Percentiles rank a stretch among this genome's conserved stretches.
These are phyloP conservation scores for Drosophila setifemur DNA, from an alignment of 1,140 invertebrate genomes.

Conservation along the genomic window DNA sequence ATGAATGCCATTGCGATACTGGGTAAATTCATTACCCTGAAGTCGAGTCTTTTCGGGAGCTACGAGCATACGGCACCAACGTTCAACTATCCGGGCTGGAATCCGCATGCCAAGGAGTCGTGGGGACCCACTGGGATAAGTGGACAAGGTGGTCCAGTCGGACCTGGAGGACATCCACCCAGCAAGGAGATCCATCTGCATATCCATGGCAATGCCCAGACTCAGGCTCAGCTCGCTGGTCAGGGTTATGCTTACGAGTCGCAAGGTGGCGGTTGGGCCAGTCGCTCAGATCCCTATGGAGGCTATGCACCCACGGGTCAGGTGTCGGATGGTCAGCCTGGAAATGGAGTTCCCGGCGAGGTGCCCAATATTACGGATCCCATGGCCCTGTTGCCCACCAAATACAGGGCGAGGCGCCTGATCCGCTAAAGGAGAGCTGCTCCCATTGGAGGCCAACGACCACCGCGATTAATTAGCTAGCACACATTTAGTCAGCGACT, in stretches of 20 bases:
- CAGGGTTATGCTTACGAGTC: constrained; percentile 53
- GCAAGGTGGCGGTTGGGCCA: constrained; percentile 59
- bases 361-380: constrained; percentile 65
- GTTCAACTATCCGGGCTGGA: constrained; percentile 72
- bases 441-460: constrained; percentile 31
- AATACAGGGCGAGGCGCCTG: constrained; percentile 60
- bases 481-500: constrained; percentile 71
- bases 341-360: constrained; percentile 20
- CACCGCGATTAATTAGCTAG: constrained; percentile 51
- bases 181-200: constrained; percentile 80
- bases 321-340: constrained; percentile 20
- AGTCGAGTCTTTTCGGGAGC: constrained; percentile 55
- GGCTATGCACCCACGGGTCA: constrained; percentile 55
- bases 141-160: neutral
- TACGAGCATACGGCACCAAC: constrained; percentile 60
- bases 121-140: constrained; percentile 51
- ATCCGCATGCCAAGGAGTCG: constrained; percentile 55
- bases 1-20: constrained; percentile 76
- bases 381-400: constrained; percentile 64
- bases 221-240: constrained; percentile 52
- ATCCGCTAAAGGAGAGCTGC: constrained; percentile 42
- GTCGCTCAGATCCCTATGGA: constrained; percentile 70
- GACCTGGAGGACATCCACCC: constrained; percentile 32
- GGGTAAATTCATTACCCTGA: constrained; percentile 73
- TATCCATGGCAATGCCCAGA: constrained; percentile 69